Percentiles rank a stretch among this genome's conserved stretches.
Evolutionary conservation across 1,140 invertebrate genomes (phyloP).

Genomic region (Heliconius hermathena): DNA sequence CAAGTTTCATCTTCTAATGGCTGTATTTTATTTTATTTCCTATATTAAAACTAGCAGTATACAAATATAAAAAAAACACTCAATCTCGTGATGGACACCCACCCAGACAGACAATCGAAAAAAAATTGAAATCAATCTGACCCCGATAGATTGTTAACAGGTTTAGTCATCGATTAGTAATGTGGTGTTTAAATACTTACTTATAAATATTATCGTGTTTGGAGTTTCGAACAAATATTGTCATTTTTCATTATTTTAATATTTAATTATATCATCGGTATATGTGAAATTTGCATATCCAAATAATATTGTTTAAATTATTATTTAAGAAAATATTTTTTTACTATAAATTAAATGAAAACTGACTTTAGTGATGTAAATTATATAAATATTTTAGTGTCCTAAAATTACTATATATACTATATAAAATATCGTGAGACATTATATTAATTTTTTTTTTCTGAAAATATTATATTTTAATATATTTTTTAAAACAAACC

Average conservation of each 20-base stretch:
- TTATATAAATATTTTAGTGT: too few relatives aligned
- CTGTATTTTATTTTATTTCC: too few relatives aligned
- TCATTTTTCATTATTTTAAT: too few relatives aligned
- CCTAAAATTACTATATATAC: too few relatives aligned
- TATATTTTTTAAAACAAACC: too few relatives aligned
- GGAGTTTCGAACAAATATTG: neutral
- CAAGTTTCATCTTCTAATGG: too few relatives aligned
- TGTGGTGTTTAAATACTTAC: neutral
- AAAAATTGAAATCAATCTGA: neutral
- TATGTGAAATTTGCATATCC: neutral
- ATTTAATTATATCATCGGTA: neutral
- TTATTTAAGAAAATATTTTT: neutral
- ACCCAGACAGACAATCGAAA: neutral
- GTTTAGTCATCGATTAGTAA: constrained; percentile 9
- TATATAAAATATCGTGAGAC: too few relatives aligned
- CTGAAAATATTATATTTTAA: too few relatives aligned
- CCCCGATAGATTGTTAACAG: constrained; percentile 3
- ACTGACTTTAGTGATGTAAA: too few relatives aligned
- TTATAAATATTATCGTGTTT: neutral
- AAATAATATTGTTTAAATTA: neutral
- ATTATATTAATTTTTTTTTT: too few relatives aligned
- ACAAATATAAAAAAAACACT: neutral
- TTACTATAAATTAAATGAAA: too few relatives aligned
- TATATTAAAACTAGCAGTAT: too few relatives aligned
- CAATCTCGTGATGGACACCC: neutral